These are phyloP conservation scores for Turdus rufiventris DNA, from an alignment of 2,113 vertebrate genomes.

Conservation along the genomic window DNA sequence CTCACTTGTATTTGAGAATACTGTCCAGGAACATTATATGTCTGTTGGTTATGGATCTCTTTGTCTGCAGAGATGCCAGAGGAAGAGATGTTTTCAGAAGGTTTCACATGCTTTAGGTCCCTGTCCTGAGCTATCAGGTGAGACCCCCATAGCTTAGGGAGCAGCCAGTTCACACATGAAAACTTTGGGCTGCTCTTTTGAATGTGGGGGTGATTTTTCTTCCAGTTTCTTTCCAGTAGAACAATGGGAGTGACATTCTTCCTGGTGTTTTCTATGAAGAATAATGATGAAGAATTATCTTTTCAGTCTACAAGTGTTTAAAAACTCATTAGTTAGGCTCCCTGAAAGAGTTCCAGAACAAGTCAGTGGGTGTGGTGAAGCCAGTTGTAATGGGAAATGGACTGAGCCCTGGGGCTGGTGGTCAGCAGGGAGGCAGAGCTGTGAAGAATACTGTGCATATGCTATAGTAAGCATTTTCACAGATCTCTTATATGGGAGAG, in stretches of 20 bases:
- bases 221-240: slow-evolving; percentile 20
- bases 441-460: slow-evolving; percentile 53
- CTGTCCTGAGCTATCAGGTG: background rate
- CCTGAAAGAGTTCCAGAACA: slow-evolving; percentile 44
- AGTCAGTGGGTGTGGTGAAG: slow-evolving; percentile 52
- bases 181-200: background rate
- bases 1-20: background rate
- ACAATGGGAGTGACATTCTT: slow-evolving; percentile 43
- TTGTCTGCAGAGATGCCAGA: background rate
- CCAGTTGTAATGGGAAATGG: slow-evolving; percentile 33
- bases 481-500: slow-evolving; percentile 45
- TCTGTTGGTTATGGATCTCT: background rate
- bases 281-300: slow-evolving; percentile 55
- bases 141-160: background rate
- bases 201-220: slow-evolving; percentile 1
- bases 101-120: background rate
- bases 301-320: slow-evolving; percentile 59
- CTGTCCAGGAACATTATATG: background rate
- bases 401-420: slow-evolving; percentile 49
- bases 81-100: background rate
- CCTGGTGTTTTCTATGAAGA: slow-evolving; percentile 33
- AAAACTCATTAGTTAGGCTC: slow-evolving; percentile 47
- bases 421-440: slow-evolving; percentile 50
- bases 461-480: slow-evolving; percentile 52
- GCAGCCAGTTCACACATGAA: background rate